Conservation (phyloP, 2,888 invertebrate species). For the Microplitis manilae region DNA sequence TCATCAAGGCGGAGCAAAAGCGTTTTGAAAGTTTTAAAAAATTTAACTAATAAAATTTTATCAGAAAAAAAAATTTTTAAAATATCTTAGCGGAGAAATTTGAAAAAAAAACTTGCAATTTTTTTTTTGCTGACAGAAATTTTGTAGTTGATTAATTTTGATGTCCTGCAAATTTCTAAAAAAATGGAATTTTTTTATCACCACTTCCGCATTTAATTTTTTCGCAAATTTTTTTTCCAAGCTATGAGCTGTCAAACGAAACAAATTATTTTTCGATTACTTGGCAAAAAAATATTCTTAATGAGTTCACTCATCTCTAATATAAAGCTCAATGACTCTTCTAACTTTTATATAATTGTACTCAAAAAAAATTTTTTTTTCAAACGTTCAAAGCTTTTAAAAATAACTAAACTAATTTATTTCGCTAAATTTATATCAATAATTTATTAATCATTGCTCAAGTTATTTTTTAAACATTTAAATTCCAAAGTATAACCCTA, state of each 20-base stretch:
- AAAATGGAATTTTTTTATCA: neutral
- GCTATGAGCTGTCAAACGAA: neutral
- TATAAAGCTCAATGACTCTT: neutral
- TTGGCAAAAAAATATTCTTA: neutral
- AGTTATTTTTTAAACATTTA: neutral
- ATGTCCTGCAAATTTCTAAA: too few relatives aligned
- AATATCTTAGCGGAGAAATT: too few relatives aligned
- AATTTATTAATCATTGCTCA: neutral
- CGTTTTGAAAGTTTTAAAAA: neutral
- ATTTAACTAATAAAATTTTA: too few relatives aligned
- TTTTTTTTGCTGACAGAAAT: too few relatives aligned
- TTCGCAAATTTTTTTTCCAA: neutral
- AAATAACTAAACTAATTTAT: neutral
- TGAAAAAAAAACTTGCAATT: too few relatives aligned
- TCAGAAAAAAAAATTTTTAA: too few relatives aligned
- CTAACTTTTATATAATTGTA: neutral
- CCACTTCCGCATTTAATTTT: neutral
- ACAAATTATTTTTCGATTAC: neutral
- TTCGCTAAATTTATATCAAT: neutral
- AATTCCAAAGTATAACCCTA: neutral
- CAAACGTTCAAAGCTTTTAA: neutral
- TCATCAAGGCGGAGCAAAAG: conserved; percentile 23
- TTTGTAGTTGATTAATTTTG: too few relatives aligned
- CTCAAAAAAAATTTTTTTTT: too few relatives aligned
- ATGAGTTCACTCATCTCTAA: neutral